Evolutionary conservation across 2,113 vertebrate genomes (phyloP).

Genomic region (Heteronetta atricapilla): DNA sequence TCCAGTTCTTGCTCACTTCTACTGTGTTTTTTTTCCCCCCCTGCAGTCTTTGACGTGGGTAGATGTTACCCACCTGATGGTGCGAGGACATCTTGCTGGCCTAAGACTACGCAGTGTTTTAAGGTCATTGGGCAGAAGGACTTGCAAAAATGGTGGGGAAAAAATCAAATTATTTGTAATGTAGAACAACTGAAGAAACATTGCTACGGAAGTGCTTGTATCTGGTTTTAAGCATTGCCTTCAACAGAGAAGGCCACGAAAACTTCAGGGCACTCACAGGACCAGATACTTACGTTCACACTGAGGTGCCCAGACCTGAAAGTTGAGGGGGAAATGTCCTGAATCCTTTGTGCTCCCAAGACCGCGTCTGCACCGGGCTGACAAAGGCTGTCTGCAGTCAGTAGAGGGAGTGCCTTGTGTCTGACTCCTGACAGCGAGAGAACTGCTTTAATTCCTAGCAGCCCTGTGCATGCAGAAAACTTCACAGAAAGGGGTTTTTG

Average conservation of each 20-base stretch:
- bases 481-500: not conserved
- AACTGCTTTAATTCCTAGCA: not conserved
- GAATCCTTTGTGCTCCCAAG: not conserved
- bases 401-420: not conserved
- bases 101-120: not conserved
- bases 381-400: not conserved
- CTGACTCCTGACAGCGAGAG: not conserved
- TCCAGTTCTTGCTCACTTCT: not conserved
- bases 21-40: not conserved
- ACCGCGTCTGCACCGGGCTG: not conserved
- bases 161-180: fast-evolving
- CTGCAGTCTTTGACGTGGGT: fast-evolving
- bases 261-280: not conserved
- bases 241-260: not conserved
- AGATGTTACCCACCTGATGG: not conserved
- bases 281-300: not conserved
- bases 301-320: not conserved
- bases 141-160: not conserved
- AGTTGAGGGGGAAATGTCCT: not conserved
- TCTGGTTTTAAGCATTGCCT: not conserved
- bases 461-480: not conserved
- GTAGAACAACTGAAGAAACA: not conserved
- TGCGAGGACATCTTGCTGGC: no score
- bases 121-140: not conserved
- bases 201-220: not conserved